Base-by-base conservation (phyloP, 2,888 invertebrate genomes). In the Cantharis rufa region DNA sequence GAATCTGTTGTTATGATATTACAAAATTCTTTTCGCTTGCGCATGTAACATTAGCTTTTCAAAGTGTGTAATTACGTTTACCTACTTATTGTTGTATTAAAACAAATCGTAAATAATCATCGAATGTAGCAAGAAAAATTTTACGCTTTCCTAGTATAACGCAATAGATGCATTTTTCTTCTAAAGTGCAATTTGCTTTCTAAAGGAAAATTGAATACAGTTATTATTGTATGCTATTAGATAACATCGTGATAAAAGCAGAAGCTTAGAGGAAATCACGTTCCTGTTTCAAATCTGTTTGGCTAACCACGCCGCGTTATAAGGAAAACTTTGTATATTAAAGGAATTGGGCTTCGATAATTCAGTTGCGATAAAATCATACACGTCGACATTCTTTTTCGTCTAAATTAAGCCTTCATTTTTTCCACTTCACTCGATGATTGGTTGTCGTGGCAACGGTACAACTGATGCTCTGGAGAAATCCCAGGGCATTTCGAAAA, bases 381-480 rank as follows among this genome's bases (percentile, higher is more conserved):
- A 24, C 5, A 32, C 32, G 13, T 32, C 32, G 13, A 32, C 3
- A 13, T 32, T 48, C n/a, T n/a, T 9, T 48, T 48, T 48, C 48
- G 1, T 48, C n/a, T n/a, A 48, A 48, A 48, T 48, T 48, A 48
- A 48, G n/a, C 48, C 48, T 7, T 48, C 48, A n/a, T 48, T 48
- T 48, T 32, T 48, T n/a, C n/a, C 48, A 48, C 48, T 48, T 48
- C 48, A 9, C 48, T 48, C 48, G n/a, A 48, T 2, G 48, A 48
- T 48, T 9, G 48, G 27, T 81, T 81, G 81, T 81, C 80, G 79
- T 78, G 77, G 76, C 71, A 75, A 69, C 69, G 69, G 32, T 69
- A 24, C 32, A 10, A 15, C 69, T 69, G 69, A 69, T 48, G 15
- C 16, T 18, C 1, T 3, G 32, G 10, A 48, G n/a, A 48, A 48